A percentile compares a stretch with the other conserved stretches of the same genome.
Conservation (phyloP, 2,113 vertebrate genomes). For the Litocranius walleri region DNA sequence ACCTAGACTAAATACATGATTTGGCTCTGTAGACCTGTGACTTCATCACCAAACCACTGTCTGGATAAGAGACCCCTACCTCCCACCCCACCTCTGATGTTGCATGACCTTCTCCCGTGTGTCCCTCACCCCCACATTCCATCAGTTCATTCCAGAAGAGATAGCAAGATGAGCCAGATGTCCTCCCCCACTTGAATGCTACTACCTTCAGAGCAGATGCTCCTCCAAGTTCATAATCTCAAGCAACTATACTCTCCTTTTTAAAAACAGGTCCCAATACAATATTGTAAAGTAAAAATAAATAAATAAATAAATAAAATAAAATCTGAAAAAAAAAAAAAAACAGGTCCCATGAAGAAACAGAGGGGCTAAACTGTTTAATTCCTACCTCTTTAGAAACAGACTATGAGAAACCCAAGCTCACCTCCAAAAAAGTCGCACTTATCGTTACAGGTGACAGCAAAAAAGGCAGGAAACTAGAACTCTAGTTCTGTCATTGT, state of each 20-base stretch:
- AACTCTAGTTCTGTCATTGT: background rate
- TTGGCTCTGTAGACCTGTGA: background rate
- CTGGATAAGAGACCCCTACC: background rate
- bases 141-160: background rate
- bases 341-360: background rate
- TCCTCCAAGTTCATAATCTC: background rate
- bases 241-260: background rate
- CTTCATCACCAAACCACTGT: background rate
- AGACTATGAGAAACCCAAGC: background rate
- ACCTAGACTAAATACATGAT: background rate
- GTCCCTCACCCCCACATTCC: background rate
- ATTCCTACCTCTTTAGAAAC: background rate
- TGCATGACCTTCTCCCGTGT: background rate
- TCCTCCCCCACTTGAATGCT: background rate
- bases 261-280: background rate
- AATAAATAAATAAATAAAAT: too few relatives aligned
- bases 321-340: background rate
- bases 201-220: background rate
- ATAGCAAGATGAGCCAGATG: background rate
- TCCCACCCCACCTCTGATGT: background rate
- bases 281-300: too few relatives aligned
- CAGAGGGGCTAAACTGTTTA: background rate
- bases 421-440: background rate
- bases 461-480: background rate
- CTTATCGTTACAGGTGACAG: background rate